These are phyloP conservation scores for Amphibalanus amphitrite DNA, from an alignment of 1,140 invertebrate genomes.

Conservation along the genomic window DNA sequence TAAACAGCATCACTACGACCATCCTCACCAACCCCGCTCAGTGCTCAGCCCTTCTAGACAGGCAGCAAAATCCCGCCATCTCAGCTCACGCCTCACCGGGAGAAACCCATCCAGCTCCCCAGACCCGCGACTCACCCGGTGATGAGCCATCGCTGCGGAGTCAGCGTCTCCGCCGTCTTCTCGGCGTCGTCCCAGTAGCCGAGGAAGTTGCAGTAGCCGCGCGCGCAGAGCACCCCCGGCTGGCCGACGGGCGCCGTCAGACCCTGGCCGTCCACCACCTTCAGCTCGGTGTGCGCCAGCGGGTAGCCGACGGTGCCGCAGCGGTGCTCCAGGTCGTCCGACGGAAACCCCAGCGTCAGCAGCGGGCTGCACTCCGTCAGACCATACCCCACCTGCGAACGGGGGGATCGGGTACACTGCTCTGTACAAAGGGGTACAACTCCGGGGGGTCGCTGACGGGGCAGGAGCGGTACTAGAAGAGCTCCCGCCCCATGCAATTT, in stretches of 20 bases:
- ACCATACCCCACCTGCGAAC: conserved; percentile 20
- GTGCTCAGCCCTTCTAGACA: too few relatives aligned
- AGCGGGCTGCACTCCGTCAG: too few relatives aligned
- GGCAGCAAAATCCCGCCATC: too few relatives aligned
- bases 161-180: conserved; percentile 56
- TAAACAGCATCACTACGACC: too few relatives aligned
- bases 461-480: too few relatives aligned
- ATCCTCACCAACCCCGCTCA: too few relatives aligned
- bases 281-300: conserved; percentile 57
- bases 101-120: not conserved
- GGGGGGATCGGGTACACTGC: not conserved
- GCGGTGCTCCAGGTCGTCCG: conserved; percentile 43
- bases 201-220: conserved; percentile 65
- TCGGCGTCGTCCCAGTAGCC: conserved; percentile 70
- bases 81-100: too few relatives aligned
- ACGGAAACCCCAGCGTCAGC: conserved; percentile 24
- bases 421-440: too few relatives aligned
- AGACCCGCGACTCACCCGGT: conserved; percentile 50
- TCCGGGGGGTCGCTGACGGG: too few relatives aligned
- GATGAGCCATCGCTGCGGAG: conserved; percentile 58
- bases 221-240: conserved; percentile 61
- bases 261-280: conserved; percentile 53
- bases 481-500: too few relatives aligned
- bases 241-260: conserved; percentile 50
- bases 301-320: conserved; percentile 60